Conservation (phyloP, 2,888 invertebrate genomes). For the Heliconius erato region DNA sequence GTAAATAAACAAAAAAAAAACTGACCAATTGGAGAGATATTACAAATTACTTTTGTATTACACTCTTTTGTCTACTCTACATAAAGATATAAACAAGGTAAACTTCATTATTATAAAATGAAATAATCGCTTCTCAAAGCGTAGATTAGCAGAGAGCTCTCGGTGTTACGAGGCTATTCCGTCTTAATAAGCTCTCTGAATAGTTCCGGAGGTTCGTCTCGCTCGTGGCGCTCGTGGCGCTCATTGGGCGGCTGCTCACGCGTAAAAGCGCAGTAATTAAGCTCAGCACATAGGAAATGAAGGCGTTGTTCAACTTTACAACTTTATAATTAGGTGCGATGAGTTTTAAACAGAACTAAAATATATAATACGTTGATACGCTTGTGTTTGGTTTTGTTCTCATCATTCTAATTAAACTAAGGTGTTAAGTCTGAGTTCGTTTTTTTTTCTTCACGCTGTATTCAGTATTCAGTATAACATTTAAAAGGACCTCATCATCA, state of each 20-base stretch:
- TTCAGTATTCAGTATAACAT: no score
- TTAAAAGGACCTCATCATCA: no score
- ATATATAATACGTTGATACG: not conserved
- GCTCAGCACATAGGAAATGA: constrained; percentile 34
- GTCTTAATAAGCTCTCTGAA: constrained; percentile 47
- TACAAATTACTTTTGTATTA: no score
- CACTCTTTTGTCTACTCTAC: no score
- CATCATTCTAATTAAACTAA: not conserved
- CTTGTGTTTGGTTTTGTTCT: not conserved
- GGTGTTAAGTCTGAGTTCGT: no score
- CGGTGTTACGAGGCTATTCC: constrained; percentile 34
- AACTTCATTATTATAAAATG: not conserved
- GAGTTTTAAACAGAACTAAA: constrained; percentile 4
- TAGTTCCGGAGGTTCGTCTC: constrained; percentile 32
- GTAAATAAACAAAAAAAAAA: no score
- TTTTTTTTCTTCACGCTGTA: no score
- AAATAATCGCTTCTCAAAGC: constrained; percentile 14
- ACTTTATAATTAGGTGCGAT: constrained; percentile 43
- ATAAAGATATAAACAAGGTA: no score
- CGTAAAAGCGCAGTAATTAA: constrained; percentile 41
- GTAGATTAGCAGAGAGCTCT: constrained; percentile 30
- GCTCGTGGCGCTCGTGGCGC: constrained; percentile 17
- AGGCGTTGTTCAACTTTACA: constrained; percentile 38
- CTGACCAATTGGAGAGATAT: no score
- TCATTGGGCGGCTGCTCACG: constrained; percentile 38